Evolutionary conservation across 1,140 invertebrate genomes (phyloP).

Genomic region (Uloborus diversus): DNA sequence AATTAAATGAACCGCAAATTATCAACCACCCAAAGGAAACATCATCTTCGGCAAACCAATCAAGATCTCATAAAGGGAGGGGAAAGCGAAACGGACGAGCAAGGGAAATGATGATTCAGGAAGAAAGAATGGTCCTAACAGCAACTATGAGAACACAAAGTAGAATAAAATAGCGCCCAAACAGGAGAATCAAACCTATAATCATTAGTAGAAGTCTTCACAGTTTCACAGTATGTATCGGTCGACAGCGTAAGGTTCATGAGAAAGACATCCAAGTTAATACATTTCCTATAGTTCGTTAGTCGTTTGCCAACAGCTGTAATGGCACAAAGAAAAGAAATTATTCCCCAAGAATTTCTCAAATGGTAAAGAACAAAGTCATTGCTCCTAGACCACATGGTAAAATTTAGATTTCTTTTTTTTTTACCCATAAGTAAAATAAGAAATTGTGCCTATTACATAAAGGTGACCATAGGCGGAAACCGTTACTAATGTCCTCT

Average conservation of each 20-base stretch:
- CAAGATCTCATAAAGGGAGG: too few species aligned
- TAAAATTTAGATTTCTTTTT: too few species aligned
- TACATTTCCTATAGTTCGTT: slow-evolving; percentile 16
- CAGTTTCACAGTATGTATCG: not conserved
- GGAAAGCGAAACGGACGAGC: too few species aligned
- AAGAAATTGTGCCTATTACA: too few species aligned
- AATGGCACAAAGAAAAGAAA: slow-evolving; percentile 12
- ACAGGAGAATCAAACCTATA: slow-evolving; percentile 9
- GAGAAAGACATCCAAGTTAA: slow-evolving; percentile 4
- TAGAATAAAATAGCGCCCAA: slow-evolving; percentile 24
- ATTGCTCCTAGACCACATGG: too few species aligned
- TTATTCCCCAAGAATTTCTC: not conserved
- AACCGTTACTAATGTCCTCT: too few species aligned
- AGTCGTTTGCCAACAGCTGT: slow-evolving; percentile 1
- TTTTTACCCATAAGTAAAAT: too few species aligned
- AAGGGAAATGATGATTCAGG: not conserved
- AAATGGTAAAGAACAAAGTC: too few species aligned
- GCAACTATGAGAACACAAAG: slow-evolving; percentile 10
- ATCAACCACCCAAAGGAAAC: not conserved
- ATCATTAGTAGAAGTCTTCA: slow-evolving; percentile 7
- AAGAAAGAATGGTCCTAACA: slow-evolving; percentile 12
- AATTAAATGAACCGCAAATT: not conserved
- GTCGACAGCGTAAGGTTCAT: not conserved
- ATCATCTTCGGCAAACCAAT: not conserved
- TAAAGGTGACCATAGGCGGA: too few species aligned